These are phyloP conservation scores for Drosophila mettleri DNA, from an alignment of 2,888 invertebrate genomes.

Conservation along the genomic window DNA sequence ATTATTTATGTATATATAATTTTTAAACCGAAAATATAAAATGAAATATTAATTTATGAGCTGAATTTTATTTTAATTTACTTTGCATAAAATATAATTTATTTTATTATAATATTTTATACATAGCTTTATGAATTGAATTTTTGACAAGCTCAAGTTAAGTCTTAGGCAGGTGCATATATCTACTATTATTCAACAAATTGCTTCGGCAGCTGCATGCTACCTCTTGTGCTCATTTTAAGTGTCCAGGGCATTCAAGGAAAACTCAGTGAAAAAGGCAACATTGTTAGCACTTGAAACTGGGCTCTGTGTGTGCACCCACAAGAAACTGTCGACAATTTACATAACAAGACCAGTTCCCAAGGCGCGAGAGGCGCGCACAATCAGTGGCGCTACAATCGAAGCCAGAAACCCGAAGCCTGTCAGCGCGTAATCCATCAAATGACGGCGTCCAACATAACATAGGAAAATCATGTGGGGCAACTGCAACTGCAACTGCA, in stretches of 20 bases:
- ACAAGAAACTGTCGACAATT: constrained; percentile 61
- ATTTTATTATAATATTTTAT: too few species aligned
- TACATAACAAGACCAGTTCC: constrained; percentile 78
- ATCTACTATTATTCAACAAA: background rate
- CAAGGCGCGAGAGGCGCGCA: constrained; percentile 72
- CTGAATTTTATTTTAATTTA: too few species aligned
- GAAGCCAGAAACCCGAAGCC: constrained; percentile 46
- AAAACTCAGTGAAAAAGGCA: constrained; percentile 45
- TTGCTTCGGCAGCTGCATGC: background rate
- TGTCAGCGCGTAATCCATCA: constrained; percentile 84
- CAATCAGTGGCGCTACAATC: constrained; percentile 71
- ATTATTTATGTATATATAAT: too few species aligned
- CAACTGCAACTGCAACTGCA: constrained; percentile 30
- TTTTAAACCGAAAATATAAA: too few species aligned
- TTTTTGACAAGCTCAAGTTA: too few species aligned
- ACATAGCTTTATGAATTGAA: too few species aligned
- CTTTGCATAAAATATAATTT: too few species aligned
- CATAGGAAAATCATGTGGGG: constrained; percentile 39
- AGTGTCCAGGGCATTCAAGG: constrained; percentile 8
- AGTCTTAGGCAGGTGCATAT: too few species aligned
- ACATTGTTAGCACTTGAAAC: constrained; percentile 71
- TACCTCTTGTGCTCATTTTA: background rate
- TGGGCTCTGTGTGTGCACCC: constrained; percentile 69
- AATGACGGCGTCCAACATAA: constrained; percentile 49
- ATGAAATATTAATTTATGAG: too few species aligned